phyloP scores from a whole-genome alignment of 2,113 vertebrate genomes.

The Talpa occidentalis region DNA sequence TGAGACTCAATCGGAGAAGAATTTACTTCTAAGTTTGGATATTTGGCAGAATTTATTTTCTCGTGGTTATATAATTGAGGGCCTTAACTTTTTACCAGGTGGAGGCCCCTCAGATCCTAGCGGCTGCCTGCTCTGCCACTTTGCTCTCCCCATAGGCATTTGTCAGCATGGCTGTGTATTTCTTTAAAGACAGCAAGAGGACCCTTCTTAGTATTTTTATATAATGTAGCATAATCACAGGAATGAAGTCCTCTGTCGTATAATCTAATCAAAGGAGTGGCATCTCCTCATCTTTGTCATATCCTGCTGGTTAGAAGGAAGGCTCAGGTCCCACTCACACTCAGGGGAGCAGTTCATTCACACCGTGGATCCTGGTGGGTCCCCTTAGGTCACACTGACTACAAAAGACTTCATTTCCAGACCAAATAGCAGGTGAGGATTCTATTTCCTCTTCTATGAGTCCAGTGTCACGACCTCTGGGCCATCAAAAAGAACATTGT shows the following conservation, averaged over 20 bases:
- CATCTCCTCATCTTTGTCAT: neutral
- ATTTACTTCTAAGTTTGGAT: neutral
- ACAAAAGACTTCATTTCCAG: neutral
- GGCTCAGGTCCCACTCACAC: neutral
- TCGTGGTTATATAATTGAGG: neutral
- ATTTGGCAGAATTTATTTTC: neutral
- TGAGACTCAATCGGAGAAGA: neutral
- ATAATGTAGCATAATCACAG: neutral
- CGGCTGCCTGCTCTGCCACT: neutral
- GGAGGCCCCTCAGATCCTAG: neutral
- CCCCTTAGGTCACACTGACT: neutral
- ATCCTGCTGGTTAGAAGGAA: neutral
- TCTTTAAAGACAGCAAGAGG: neutral
- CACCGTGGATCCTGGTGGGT: neutral
- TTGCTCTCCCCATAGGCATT: neutral
- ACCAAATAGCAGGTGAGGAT: neutral
- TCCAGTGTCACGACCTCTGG: neutral
- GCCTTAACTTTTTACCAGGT: neutral
- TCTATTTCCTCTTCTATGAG: neutral
- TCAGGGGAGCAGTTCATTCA: neutral
- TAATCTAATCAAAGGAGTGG: neutral
- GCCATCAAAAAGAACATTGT: neutral
- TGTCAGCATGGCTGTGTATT: neutral
- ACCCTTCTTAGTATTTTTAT: neutral
- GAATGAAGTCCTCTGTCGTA: neutral